Evolutionary conservation across 2,797 vertebrate genomes (phyloP).

Genomic region (Crenichthys baileyi): DNA sequence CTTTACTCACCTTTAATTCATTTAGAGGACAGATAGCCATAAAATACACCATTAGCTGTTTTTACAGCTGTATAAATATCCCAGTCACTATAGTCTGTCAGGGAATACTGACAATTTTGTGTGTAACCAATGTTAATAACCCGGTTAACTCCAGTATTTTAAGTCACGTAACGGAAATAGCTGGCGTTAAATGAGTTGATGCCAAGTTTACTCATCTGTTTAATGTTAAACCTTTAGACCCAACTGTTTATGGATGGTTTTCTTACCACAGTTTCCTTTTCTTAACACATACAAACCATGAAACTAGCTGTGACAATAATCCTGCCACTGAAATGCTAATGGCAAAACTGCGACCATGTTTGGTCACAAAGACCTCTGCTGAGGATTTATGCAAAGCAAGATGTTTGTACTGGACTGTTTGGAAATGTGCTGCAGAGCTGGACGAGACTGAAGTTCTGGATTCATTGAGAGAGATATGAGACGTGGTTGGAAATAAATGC

Average conservation of each 20-base stretch:
- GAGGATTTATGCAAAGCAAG: conserved; percentile 17
- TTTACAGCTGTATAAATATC: conserved; percentile 39
- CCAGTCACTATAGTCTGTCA: conserved; percentile 12
- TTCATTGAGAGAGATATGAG: conserved; percentile 13
- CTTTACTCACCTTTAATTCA: conserved; percentile 5
- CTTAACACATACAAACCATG: conserved; percentile 1
- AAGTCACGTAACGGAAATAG: conserved; percentile 25
- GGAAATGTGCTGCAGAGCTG: background rate
- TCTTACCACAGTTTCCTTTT: conserved; percentile 13
- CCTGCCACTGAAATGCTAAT: conserved; percentile 10
- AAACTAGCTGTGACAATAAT: conserved; percentile 10
- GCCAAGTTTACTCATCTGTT: conserved; percentile 20
- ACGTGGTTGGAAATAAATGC: background rate
- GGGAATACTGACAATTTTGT: conserved; percentile 30
- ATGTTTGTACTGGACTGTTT: conserved; percentile 3
- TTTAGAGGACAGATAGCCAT: conserved; percentile 3
- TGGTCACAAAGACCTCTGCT: conserved; percentile 3
- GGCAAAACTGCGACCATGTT: conserved; percentile 3
- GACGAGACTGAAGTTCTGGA: background rate
- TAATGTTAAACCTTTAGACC: conserved; percentile 16
- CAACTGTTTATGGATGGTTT: background rate
- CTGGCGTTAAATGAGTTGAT: conserved; percentile 11
- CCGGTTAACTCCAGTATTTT: conserved; percentile 8
- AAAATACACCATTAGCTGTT: conserved; percentile 33
- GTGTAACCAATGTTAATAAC: conserved; percentile 25